A percentile compares a stretch with the other conserved stretches of the same genome.
These are phyloP conservation scores for Heliconius ismenius DNA, from an alignment of 2,888 invertebrate species.

Conservation along the genomic window DNA sequence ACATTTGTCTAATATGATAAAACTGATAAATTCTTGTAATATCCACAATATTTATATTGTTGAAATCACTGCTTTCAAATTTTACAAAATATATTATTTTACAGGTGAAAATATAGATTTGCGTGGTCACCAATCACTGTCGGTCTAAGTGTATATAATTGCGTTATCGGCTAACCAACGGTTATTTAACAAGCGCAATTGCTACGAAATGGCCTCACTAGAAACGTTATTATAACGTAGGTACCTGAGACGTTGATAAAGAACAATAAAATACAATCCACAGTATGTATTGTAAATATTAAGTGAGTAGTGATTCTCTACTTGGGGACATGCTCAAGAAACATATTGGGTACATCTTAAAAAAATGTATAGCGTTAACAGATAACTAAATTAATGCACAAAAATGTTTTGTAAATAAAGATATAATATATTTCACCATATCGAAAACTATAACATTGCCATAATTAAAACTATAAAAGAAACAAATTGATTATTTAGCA, in stretches of 20 bases:
- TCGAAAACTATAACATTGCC: not conserved
- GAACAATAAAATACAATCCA: not conserved
- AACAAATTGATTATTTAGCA: not conserved
- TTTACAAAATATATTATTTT: not conserved
- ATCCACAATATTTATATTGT: not conserved
- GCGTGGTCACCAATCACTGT: conserved; percentile 17
- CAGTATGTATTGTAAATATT: not conserved
- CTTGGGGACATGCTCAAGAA: no score
- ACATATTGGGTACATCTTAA: no score
- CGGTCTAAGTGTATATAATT: conserved; percentile 19
- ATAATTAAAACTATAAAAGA: not conserved
- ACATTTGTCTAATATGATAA: not conserved
- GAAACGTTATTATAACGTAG: not conserved
- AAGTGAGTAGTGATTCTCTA: not conserved
- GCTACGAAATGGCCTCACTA: not conserved
- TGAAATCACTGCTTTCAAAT: not conserved
- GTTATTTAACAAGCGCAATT: conserved; percentile 24
- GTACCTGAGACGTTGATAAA: not conserved
- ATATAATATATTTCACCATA: not conserved
- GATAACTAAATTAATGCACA: no score
- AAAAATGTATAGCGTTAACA: no score
- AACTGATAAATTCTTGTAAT: not conserved
- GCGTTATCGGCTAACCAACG: conserved; percentile 20
- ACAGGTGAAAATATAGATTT: not conserved
- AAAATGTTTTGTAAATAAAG: not conserved